These are phyloP conservation scores for Synodontis membranacea DNA, from an alignment of 2,113 vertebrate species.

Conservation along the genomic window DNA sequence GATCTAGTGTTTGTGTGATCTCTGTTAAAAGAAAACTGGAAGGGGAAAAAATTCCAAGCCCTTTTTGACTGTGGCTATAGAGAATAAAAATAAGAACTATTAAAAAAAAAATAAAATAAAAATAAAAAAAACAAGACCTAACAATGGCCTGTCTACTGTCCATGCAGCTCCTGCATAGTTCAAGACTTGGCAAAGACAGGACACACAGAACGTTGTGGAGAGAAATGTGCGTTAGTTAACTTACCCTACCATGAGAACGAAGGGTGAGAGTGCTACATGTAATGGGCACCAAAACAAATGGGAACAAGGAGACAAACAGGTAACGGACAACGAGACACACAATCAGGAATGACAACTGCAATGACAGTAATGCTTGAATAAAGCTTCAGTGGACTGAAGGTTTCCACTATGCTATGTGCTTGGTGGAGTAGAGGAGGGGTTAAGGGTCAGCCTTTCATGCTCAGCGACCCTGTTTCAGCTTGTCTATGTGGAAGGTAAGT, in stretches of 20 bases:
- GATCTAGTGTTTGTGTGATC: slow-evolving; percentile 59
- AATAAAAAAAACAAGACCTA: slow-evolving; percentile 60
- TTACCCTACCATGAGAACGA: slow-evolving; percentile 62
- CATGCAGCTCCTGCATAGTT: slow-evolving; percentile 59
- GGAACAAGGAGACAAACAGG: slow-evolving; percentile 42
- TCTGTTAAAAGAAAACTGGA: slow-evolving; percentile 41
- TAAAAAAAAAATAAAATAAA: slow-evolving; percentile 65
- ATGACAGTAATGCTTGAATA: slow-evolving; percentile 54
- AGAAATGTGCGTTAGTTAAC: slow-evolving; percentile 44
- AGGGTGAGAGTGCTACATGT: slow-evolving; percentile 70
- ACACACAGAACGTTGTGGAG: slow-evolving; percentile 3
- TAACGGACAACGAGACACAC: slow-evolving; percentile 12
- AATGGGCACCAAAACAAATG: slow-evolving; percentile 28
- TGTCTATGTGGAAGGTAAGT: slow-evolving; percentile 96
- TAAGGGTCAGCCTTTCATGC: slow-evolving; percentile 1
- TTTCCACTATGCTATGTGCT: slow-evolving; percentile 59
- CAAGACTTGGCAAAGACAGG: slow-evolving; percentile 25
- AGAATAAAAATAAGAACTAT: slow-evolving; percentile 61
- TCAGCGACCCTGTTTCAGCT: slow-evolving; percentile 90
- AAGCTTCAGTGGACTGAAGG: slow-evolving; percentile 43
- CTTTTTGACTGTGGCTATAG: slow-evolving; percentile 61
- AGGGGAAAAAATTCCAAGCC: slow-evolving; percentile 58
- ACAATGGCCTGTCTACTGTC: slow-evolving; percentile 60
- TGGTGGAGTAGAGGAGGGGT: slow-evolving; percentile 36
- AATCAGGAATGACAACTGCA: slow-evolving; percentile 54